Conservation (phyloP, 2,113 vertebrate species). For the Chascanopsetta lugubris region DNA sequence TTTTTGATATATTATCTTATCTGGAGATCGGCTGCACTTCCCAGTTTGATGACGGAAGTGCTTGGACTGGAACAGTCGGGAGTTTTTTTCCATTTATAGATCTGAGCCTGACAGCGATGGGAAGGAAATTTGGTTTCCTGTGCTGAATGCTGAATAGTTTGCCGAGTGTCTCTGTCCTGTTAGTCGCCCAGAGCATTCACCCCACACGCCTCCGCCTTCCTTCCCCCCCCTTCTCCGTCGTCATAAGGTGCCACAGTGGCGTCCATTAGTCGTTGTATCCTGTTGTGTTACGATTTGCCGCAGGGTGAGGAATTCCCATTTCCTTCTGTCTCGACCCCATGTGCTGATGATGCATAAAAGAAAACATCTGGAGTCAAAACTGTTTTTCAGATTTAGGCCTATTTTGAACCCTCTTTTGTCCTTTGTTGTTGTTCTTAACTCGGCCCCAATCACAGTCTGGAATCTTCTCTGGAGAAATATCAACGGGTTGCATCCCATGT, state of each 20-base stretch:
- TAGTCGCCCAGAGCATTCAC: slow-evolving; percentile 28
- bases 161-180: slow-evolving; percentile 59
- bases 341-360: background rate
- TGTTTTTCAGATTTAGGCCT: slow-evolving; percentile 24
- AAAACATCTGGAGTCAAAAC: slow-evolving; percentile 55
- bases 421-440: slow-evolving; percentile 49
- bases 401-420: slow-evolving; percentile 53
- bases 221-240: slow-evolving; percentile 51
- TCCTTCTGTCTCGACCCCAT: slow-evolving; percentile 35
- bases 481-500: slow-evolving; percentile 46
- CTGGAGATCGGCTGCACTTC: slow-evolving; percentile 12
- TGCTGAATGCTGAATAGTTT: slow-evolving; percentile 52
- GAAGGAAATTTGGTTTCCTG: slow-evolving; percentile 76
- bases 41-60: background rate
- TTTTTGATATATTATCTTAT: slow-evolving; percentile 28
- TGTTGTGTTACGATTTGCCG: slow-evolving; percentile 63
- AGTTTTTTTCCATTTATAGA: slow-evolving; percentile 66
- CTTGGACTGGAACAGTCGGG: slow-evolving; percentile 32
- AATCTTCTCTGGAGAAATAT: slow-evolving; percentile 49
- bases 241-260: slow-evolving; percentile 34
- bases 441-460: slow-evolving; percentile 31
- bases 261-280: slow-evolving; percentile 61
- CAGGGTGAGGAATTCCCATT: slow-evolving; percentile 49
- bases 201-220: slow-evolving; percentile 55
- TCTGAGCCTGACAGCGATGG: slow-evolving; percentile 34